phyloP scores from a whole-genome alignment of 23 tunicate species.

The Halocynthia roretzi region DNA sequence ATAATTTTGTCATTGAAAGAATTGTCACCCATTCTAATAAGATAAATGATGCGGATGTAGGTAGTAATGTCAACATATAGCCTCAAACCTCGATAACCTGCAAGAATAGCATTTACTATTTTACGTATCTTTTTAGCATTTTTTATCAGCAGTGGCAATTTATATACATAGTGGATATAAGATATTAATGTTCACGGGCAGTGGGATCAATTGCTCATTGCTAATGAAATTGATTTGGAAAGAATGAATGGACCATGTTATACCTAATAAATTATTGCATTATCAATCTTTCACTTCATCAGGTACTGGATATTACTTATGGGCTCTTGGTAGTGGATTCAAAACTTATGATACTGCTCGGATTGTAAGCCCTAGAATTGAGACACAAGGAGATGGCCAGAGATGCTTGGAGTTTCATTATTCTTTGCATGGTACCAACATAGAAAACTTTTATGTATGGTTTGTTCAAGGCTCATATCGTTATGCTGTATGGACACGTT shows the following conservation, averaged over 20 bases:
- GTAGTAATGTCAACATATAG: too few species aligned
- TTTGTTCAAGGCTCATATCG: not conserved
- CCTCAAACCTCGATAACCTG: too few species aligned
- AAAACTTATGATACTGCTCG: conserved; percentile 5
- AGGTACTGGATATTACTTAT: conserved; percentile 56
- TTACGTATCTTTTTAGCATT: too few species aligned
- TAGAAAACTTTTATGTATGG: conserved; percentile 31
- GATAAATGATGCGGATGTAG: too few species aligned
- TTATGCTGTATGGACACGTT: conserved; percentile 36
- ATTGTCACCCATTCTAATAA: too few species aligned
- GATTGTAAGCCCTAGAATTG: conserved; percentile 28
- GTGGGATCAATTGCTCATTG: not conserved
- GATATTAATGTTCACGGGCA: not conserved
- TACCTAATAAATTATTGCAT: not conserved
- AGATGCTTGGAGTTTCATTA: conserved; percentile 54
- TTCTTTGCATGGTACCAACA: conserved; percentile 44
- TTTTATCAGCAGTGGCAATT: too few species aligned
- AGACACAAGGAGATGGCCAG: conserved; percentile 30
- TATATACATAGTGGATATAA: too few species aligned
- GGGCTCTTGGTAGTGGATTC: conserved; percentile 22
- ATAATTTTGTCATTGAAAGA: too few species aligned
- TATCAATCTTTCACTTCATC: not conserved
- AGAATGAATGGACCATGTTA: not conserved
- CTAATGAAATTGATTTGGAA: not conserved
- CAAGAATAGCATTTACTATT: too few species aligned